phyloP scores from a whole-genome alignment of 2,797 vertebrate species.

The Coregonus sp. region DNA sequence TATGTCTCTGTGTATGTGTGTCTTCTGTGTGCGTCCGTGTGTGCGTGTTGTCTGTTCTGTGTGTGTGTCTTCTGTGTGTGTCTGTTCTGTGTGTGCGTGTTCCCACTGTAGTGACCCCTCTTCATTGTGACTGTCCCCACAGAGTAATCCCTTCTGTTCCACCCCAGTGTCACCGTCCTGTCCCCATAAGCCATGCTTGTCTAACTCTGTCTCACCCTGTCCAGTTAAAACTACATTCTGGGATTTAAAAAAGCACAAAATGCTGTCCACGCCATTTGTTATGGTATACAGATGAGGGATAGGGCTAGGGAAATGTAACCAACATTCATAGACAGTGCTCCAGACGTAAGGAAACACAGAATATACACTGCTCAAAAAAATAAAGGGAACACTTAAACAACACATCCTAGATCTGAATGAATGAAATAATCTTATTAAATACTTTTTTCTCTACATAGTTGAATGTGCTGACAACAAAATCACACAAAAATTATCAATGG shows the following conservation, averaged over 20 bases:
- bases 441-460: too few relatives aligned
- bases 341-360: too few relatives aligned
- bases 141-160: constrained; percentile 66
- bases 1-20: background rate
- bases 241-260: constrained; percentile 1
- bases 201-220: constrained; percentile 29
- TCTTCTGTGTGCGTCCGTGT: background rate
- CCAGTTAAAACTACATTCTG: background rate
- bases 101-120: constrained; percentile 13
- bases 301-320: too few relatives aligned
- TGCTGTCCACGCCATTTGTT: too few relatives aligned
- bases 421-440: too few relatives aligned
- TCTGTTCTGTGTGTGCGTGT: background rate
- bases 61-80: constrained; percentile 4
- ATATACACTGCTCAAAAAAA: too few relatives aligned
- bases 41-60: constrained; percentile 7
- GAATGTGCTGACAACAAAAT: too few relatives aligned
- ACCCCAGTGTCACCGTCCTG: constrained; percentile 51
- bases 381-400: too few relatives aligned
- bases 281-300: too few relatives aligned
- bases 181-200: constrained; percentile 53
- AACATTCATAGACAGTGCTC: too few relatives aligned
- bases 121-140: constrained; percentile 51
- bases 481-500: too few relatives aligned
- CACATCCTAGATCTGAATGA: too few relatives aligned